Evolutionary conservation across 1,140 invertebrate genomes (phyloP).

Genomic region (Bombus sibiricus): DNA sequence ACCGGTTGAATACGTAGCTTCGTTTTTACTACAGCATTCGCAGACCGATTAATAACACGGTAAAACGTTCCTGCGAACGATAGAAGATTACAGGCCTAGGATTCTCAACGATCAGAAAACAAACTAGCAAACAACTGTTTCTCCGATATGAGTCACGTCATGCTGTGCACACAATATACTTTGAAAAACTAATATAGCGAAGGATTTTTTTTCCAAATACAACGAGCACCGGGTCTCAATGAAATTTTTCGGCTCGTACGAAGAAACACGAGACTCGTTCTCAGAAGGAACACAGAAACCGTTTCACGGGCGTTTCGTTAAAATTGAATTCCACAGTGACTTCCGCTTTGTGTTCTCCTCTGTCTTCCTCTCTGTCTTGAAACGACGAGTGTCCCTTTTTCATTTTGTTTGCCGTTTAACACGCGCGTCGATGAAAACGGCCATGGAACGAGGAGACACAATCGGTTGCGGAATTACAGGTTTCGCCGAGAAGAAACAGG

Average conservation of each 20-base stretch:
- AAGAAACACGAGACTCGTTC: not conserved
- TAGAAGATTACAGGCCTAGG: not conserved
- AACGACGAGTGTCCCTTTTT: not conserved
- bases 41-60: conserved; percentile 18
- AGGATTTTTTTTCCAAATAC: not conserved
- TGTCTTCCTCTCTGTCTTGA: not conserved
- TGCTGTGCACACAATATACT: not conserved
- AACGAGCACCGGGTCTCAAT: not conserved
- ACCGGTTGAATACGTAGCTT: not conserved
- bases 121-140: not conserved
- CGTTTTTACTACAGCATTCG: not conserved
- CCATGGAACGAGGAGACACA: not conserved
- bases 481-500: conserved; percentile 1
- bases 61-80: not conserved
- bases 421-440: not conserved
- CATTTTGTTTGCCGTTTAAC: not conserved
- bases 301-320: not conserved
- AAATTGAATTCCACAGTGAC: conserved; percentile 5
- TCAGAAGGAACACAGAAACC: not conserved
- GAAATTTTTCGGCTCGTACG: not conserved
- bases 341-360: not conserved
- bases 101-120: not conserved
- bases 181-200: not conserved
- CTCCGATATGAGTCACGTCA: not conserved
- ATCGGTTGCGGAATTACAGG: not conserved